Conservation (phyloP, 1,140 invertebrate genomes). For the Schlechtendalia chinensis region DNA sequence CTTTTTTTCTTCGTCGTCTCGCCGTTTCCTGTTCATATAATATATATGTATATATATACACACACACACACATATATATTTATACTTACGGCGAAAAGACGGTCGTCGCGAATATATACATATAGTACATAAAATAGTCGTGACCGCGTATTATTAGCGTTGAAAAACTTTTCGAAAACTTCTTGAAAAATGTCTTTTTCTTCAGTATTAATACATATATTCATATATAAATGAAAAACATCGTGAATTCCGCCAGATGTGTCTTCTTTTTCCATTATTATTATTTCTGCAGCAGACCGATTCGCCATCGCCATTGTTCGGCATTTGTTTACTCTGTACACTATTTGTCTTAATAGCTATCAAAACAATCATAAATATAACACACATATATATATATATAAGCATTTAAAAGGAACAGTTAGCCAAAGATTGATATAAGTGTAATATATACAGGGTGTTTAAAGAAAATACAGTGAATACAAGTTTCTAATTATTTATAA, state of each 20-base stretch:
- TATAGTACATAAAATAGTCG: background rate
- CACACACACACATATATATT: too few species aligned
- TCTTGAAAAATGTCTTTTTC: slow-evolving; percentile 42
- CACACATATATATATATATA: background rate
- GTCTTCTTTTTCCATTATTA: slow-evolving; percentile 33
- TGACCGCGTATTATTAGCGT: slow-evolving; percentile 21
- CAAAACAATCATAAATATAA: slow-evolving; percentile 46
- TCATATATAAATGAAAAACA: slow-evolving; percentile 28
- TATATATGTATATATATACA: too few species aligned
- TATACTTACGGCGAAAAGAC: background rate
- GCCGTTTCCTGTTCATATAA: slow-evolving; percentile 38
- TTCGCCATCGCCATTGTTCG: slow-evolving; percentile 18
- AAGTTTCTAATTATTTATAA: too few species aligned
- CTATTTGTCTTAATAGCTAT: slow-evolving; percentile 43
- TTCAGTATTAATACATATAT: slow-evolving; percentile 3
- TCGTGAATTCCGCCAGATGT: slow-evolving; percentile 43
- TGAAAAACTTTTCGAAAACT: slow-evolving; percentile 45
- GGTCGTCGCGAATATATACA: slow-evolving; percentile 22
- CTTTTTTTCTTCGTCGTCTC: background rate
- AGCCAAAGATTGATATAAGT: too few species aligned
- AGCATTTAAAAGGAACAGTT: background rate
- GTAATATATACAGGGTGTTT: too few species aligned
- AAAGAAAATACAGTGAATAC: too few species aligned
- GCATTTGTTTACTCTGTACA: slow-evolving; percentile 33
- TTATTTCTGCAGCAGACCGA: slow-evolving; percentile 27